Evolutionary conservation across 2,797 vertebrate genomes (phyloP).

Genomic region (Syncerus caffer): DNA sequence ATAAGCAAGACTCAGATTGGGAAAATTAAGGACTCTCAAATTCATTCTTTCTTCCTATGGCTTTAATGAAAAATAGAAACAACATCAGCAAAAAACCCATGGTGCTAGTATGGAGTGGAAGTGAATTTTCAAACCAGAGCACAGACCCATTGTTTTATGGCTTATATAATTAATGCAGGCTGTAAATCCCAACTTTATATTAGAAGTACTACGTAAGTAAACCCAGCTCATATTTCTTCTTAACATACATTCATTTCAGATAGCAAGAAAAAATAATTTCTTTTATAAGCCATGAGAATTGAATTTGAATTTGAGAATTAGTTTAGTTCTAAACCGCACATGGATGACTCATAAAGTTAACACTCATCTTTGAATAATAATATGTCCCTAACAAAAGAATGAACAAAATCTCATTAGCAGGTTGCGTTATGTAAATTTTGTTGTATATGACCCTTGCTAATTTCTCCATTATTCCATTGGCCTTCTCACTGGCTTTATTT

Average conservation of each 20-base stretch:
- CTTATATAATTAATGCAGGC: slow-evolving; percentile 77
- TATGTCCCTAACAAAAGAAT: slow-evolving; percentile 46
- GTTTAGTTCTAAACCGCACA: slow-evolving; percentile 52
- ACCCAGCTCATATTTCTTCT: slow-evolving; percentile 80
- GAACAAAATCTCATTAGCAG: slow-evolving; percentile 38
- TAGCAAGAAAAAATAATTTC: slow-evolving; percentile 80
- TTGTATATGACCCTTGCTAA: neutral
- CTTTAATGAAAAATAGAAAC: slow-evolving; percentile 25
- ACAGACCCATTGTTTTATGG: slow-evolving; percentile 77
- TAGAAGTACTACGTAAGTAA: slow-evolving; percentile 75
- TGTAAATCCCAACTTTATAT: slow-evolving; percentile 81
- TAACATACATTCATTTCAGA: slow-evolving; percentile 80
- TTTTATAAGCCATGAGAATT: slow-evolving; percentile 71
- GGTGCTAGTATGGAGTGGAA: slow-evolving; percentile 25
- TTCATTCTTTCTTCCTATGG: neutral
- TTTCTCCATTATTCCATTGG: slow-evolving; percentile 25
- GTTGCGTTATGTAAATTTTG: slow-evolving; percentile 24
- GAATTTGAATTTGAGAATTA: slow-evolving; percentile 74
- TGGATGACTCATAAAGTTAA: slow-evolving; percentile 55
- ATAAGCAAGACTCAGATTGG: neutral
- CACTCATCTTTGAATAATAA: slow-evolving; percentile 54
- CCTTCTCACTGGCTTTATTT: neutral
- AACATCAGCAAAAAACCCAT: neutral
- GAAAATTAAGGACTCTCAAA: neutral
- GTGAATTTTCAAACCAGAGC: slow-evolving; percentile 75